phyloP scores from a whole-genome alignment of 1,140 invertebrate genomes.

The Drosophila cardini region DNA sequence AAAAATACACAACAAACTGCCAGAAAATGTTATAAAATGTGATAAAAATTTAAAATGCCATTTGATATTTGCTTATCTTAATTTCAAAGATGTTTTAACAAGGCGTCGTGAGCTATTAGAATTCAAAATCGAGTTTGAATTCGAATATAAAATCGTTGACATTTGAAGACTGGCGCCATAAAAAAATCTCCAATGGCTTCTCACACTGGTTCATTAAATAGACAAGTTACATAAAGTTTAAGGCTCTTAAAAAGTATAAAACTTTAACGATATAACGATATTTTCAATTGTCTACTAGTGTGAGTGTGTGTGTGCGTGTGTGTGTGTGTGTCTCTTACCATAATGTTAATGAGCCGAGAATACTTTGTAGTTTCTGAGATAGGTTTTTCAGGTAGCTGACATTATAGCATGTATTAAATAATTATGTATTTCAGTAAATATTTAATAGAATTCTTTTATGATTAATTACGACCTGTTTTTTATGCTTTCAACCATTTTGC shows the following conservation, averaged over 20 bases:
- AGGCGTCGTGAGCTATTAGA: conserved; percentile 46
- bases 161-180: conserved; percentile 53
- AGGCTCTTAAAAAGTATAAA: conserved; percentile 45
- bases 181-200: conserved; percentile 51
- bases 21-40: conserved; percentile 2
- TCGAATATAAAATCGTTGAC: conserved; percentile 29
- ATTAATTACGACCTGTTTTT: conserved; percentile 16
- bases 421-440: conserved; percentile 16
- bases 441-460: conserved; percentile 19
- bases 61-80: conserved; percentile 27
- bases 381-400: conserved; percentile 30
- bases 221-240: conserved; percentile 53
- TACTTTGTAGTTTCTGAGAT: conserved; percentile 9
- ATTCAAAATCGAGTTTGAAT: conserved; percentile 16
- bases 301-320: conserved; percentile 19
- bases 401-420: conserved; percentile 16
- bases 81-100: conserved; percentile 47
- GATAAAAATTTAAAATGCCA: neutral
- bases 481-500: conserved; percentile 26
- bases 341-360: conserved; percentile 36
- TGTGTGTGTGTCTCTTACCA: conserved; percentile 12
- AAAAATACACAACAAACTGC: neutral
- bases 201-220: conserved; percentile 69
- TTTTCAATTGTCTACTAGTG: conserved; percentile 25
- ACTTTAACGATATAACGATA: conserved; percentile 43